These are phyloP conservation scores for Folsomia manolachei DNA, from an alignment of 2,888 invertebrate genomes.

Conservation along the genomic window DNA sequence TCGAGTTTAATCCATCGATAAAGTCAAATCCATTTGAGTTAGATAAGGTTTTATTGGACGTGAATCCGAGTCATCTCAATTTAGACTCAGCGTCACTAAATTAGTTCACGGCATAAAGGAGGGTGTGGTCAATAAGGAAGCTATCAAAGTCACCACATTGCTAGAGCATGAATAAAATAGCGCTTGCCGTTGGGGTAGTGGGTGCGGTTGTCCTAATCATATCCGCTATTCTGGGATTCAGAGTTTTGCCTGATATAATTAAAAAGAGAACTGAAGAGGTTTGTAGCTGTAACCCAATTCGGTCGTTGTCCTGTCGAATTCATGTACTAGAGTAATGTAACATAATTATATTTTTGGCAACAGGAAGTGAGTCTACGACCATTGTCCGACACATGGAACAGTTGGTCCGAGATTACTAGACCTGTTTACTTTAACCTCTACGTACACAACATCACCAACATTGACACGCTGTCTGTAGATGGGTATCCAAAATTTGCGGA, in stretches of 20 bases:
- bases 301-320: not conserved
- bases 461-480: slow-evolving; percentile 8
- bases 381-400: slow-evolving; percentile 28
- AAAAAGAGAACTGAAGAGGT: slow-evolving; percentile 23
- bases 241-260: slow-evolving; percentile 22
- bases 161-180: slow-evolving; percentile 4
- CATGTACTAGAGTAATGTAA: not conserved
- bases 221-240: slow-evolving; percentile 22
- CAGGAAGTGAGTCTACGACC: slow-evolving; percentile 23
- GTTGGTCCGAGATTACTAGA: slow-evolving; percentile 24
- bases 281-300: not conserved
- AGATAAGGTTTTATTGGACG: too few relatives aligned
- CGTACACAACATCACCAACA: slow-evolving; percentile 31
- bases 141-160: too few relatives aligned
- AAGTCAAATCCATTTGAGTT: too few relatives aligned
- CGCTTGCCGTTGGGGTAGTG: not conserved
- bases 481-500: slow-evolving; percentile 14
- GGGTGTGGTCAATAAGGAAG: too few relatives aligned
- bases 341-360: not conserved
- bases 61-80: too few relatives aligned
- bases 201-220: slow-evolving; percentile 23
- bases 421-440: slow-evolving; percentile 27
- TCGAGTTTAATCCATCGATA: too few relatives aligned
- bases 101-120: too few relatives aligned
- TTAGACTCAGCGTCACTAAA: too few relatives aligned